A percentile compares a stretch with the other conserved stretches of the same genome.
These are phyloP conservation scores for Cololabis saira DNA, from an alignment of 2,113 vertebrate genomes.

Conservation along the genomic window DNA sequence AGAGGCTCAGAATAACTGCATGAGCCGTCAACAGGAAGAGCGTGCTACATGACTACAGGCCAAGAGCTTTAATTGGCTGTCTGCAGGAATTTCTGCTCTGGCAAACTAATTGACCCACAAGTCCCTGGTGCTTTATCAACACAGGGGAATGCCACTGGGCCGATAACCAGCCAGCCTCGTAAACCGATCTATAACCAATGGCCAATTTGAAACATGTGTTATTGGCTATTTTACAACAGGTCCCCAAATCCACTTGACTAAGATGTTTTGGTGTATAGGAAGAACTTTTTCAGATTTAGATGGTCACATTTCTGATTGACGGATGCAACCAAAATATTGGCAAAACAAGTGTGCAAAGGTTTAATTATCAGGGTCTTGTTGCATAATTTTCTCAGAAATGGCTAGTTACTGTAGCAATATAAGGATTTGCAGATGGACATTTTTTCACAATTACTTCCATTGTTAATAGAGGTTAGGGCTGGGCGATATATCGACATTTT, in stretches of 20 bases:
- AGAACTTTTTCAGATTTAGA: neutral
- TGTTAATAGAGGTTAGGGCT: too few relatives aligned
- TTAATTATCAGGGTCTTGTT: neutral
- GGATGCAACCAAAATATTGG: neutral
- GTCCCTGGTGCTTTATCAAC: slow-evolving; percentile 83
- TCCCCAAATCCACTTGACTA: slow-evolving; percentile 46
- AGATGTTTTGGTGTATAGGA: slow-evolving; percentile 31
- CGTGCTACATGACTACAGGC: slow-evolving; percentile 43
- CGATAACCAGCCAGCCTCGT: slow-evolving; percentile 81
- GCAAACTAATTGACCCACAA: slow-evolving; percentile 82
- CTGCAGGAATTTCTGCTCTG: slow-evolving; percentile 74
- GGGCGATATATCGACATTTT: too few relatives aligned
- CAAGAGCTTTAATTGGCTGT: slow-evolving; percentile 68
- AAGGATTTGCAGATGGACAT: too few relatives aligned
- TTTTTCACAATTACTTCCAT: too few relatives aligned
- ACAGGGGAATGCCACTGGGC: slow-evolving; percentile 71
- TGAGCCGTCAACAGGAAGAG: slow-evolving; percentile 66
- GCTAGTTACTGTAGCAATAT: too few relatives aligned
- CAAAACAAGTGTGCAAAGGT: neutral
- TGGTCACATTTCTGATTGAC: slow-evolving; percentile 15
- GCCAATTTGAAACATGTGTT: slow-evolving; percentile 85
- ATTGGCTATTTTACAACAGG: slow-evolving; percentile 77
- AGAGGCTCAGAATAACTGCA: slow-evolving; percentile 57
- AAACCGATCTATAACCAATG: slow-evolving; percentile 84
- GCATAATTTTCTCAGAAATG: too few relatives aligned